Evolutionary conservation across 2,888 invertebrate genomes (phyloP).

Genomic region (Luffia ferchaultella): DNA sequence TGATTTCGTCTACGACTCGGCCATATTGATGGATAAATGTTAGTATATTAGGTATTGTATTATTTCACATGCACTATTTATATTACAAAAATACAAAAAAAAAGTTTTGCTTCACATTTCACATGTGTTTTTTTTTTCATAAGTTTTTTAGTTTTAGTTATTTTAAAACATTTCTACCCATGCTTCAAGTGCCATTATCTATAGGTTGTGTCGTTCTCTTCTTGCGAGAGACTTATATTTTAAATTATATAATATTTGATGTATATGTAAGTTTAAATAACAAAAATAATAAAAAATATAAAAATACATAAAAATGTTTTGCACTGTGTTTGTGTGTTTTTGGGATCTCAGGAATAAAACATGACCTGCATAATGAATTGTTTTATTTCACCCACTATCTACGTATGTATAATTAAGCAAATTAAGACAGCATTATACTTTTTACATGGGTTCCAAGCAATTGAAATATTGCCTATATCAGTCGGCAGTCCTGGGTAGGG

Average conservation of each 20-base stretch:
- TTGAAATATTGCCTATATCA: too few species aligned
- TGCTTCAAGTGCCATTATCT: constrained; percentile 55
- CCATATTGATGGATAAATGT: constrained; percentile 41
- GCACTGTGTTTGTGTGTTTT: constrained; percentile 63
- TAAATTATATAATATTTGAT: constrained; percentile 3
- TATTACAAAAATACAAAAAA: constrained; percentile 32
- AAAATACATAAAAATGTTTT: constrained; percentile 25
- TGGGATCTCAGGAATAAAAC: constrained; percentile 65
- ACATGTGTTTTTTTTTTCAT: constrained; percentile 29
- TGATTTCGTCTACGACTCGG: constrained; percentile 33
- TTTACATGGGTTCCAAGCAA: too few species aligned
- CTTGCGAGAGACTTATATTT: constrained; percentile 18
- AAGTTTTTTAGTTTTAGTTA: constrained; percentile 15
- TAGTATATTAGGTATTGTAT: constrained; percentile 17
- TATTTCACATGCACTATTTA: constrained; percentile 38
- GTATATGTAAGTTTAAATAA: constrained; percentile 11
- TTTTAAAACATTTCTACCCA: constrained; percentile 28
- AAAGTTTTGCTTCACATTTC: constrained; percentile 15
- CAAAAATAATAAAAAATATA: constrained; percentile 20
- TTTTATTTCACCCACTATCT: constrained; percentile 16
- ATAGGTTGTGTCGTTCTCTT: constrained; percentile 13
- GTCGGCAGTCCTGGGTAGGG: too few species aligned
- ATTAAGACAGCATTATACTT: too few species aligned
- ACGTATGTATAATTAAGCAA: too few species aligned
- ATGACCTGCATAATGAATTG: constrained; percentile 32